These are phyloP conservation scores for Lasioglossum morio DNA, from an alignment of 2,888 invertebrate genomes.

Conservation along the genomic window DNA sequence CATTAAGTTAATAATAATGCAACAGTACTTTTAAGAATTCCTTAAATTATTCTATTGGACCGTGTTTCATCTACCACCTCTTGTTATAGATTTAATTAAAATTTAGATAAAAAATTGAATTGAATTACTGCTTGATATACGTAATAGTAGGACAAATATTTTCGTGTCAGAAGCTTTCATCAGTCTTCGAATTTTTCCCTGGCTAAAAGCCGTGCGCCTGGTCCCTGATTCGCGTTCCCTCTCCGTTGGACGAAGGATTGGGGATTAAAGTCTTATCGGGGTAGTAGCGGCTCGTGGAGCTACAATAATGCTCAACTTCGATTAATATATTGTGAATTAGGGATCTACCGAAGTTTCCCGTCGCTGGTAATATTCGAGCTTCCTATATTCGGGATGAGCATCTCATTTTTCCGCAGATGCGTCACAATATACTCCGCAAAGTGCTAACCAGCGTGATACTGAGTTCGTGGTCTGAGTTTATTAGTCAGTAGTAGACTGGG, in stretches of 20 bases:
- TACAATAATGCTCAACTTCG: slow-evolving; percentile 54
- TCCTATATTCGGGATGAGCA: slow-evolving; percentile 35
- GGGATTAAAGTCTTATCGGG: slow-evolving; percentile 61
- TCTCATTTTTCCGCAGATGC: slow-evolving; percentile 40
- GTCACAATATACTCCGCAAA: neutral
- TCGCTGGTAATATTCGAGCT: slow-evolving; percentile 32
- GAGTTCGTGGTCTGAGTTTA: neutral
- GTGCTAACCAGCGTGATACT: slow-evolving; percentile 9
- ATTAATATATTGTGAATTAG: slow-evolving; percentile 64
- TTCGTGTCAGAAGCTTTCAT: neutral
- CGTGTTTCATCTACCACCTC: too few species aligned
- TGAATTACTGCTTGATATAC: neutral
- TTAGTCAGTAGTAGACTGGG: neutral
- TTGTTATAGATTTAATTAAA: neutral
- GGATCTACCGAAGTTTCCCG: slow-evolving; percentile 41
- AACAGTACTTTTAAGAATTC: neutral
- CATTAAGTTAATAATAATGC: neutral
- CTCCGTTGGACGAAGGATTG: slow-evolving; percentile 36
- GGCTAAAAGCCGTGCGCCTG: neutral
- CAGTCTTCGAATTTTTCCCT: slow-evolving; percentile 8
- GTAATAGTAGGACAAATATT: neutral
- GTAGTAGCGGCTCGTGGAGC: slow-evolving; percentile 27
- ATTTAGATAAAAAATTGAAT: neutral
- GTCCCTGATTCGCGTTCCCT: neutral
- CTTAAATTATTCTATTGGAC: neutral